Evolutionary conservation across 2,113 vertebrate genomes (phyloP).

Genomic region (Rhabdornis inornatus): DNA sequence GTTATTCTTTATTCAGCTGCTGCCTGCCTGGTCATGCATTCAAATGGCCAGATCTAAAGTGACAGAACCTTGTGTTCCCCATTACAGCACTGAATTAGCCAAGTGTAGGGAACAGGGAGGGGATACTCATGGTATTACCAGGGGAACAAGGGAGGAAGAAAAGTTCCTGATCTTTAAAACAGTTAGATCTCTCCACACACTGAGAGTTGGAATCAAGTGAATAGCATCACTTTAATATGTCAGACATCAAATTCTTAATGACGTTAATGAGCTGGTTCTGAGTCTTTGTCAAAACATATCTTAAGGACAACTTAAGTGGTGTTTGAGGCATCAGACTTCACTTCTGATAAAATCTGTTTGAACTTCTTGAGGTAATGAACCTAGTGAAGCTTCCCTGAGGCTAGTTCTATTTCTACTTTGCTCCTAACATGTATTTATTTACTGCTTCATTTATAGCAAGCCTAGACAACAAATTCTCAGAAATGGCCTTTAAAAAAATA

Average conservation of each 20-base stretch:
- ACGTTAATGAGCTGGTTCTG: background rate
- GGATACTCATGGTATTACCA: background rate
- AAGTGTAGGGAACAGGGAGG: background rate
- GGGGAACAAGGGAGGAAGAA: background rate
- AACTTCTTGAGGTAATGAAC: background rate
- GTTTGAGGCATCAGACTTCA: background rate
- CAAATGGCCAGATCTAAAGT: conserved; percentile 20
- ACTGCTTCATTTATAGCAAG: background rate
- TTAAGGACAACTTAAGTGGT: background rate
- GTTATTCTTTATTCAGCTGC: conserved; percentile 21
- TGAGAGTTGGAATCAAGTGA: background rate
- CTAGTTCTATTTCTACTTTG: background rate
- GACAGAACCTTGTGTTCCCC: conserved; percentile 7
- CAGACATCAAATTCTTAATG: background rate
- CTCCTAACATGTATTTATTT: background rate
- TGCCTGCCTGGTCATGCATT: background rate
- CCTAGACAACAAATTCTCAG: background rate
- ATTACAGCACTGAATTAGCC: background rate
- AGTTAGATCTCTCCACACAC: background rate
- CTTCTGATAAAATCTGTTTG: background rate
- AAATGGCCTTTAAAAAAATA: background rate
- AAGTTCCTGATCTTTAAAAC: background rate
- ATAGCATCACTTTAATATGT: background rate
- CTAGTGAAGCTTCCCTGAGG: background rate
- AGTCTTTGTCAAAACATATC: background rate